Base-by-base conservation (phyloP, 2,888 invertebrate species). In the Heliconius charithonia region DNA sequence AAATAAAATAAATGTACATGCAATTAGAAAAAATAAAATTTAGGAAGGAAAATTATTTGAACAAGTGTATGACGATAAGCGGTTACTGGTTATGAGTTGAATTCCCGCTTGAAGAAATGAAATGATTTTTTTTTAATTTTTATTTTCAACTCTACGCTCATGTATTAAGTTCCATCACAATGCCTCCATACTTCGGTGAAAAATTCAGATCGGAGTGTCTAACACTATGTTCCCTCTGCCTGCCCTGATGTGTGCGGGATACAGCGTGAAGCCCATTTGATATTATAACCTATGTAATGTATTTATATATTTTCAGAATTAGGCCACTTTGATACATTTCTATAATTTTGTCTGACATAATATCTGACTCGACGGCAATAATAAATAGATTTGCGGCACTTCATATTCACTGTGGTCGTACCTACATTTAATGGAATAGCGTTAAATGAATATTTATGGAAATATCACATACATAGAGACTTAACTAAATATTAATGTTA, bases 351-450 rank as follows among this genome's bases (percentile, higher is more conserved):
- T n/a, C 4, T 72, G 37, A 59, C 32, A 59, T 59, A 59, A 37
- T 59, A 72, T 59, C 72, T 29, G 72, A 25, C 32, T 29, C 25
- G 59, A 22, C 59, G 22, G 22, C 73, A 27, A 63, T 74, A 63
- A 63, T 74, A 74, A 74, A 74, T 74, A 65, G 63, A 74, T 74
- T 74, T 74, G 74, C 12, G 45, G 45, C 63, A 65, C 41, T 74
- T 65, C 62, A 63, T 74, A 74, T 74, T 65, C 63, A 74, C 65
- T 74, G 29, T 45, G 63, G 59, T n/a, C 59, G 37, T 59, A 37
- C n/a, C n/a, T n/a, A n/a, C 59, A 56, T 59, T 37, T 72, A 16
- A 72, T 32, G 72, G 4, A 37, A 72, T 72, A 72, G 59, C 59
- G 16, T 72, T 37, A 37, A 37, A 72, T 56, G 72, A 72, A 59